These are phyloP conservation scores for Falco biarmicus DNA, from an alignment of 2,797 vertebrate genomes.

Conservation along the genomic window DNA sequence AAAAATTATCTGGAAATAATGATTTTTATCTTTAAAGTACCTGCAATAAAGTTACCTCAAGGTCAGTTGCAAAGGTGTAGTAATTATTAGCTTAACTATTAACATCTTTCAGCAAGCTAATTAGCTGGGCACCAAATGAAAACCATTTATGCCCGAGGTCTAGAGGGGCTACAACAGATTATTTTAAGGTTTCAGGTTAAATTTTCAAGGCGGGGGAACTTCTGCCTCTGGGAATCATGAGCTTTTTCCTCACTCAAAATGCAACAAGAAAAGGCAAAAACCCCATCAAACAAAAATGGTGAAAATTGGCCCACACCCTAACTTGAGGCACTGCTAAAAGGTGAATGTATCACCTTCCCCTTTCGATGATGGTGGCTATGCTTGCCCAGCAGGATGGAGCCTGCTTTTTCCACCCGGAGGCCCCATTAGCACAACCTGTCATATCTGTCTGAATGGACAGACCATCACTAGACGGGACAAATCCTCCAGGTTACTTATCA, in stretches of 20 bases:
- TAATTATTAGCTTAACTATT: conserved; percentile 49
- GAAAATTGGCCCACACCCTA: background rate
- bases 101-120: conserved; percentile 16
- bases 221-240: background rate
- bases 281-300: rapidly evolving
- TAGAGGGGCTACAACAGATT: background rate
- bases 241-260: background rate
- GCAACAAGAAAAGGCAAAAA: background rate
- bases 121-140: conserved; percentile 1
- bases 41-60: conserved; percentile 13
- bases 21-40: background rate
- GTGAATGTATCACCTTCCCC: background rate
- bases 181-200: conserved; percentile 3
- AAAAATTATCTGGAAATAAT: background rate
- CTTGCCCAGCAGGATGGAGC: background rate
- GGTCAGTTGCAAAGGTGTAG: conserved; percentile 3
- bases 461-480: background rate
- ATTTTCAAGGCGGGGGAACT: conserved; percentile 12
- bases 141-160: background rate
- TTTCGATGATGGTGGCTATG: rapidly evolving
- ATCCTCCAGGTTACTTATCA: background rate
- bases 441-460: background rate
- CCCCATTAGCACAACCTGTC: background rate
- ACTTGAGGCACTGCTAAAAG: background rate
- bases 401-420: background rate